Evolutionary conservation across 1,140 invertebrate genomes (phyloP), one percentile per base, ranked within the genome.

Genomic region (Euura saliciscinereae): DNA sequence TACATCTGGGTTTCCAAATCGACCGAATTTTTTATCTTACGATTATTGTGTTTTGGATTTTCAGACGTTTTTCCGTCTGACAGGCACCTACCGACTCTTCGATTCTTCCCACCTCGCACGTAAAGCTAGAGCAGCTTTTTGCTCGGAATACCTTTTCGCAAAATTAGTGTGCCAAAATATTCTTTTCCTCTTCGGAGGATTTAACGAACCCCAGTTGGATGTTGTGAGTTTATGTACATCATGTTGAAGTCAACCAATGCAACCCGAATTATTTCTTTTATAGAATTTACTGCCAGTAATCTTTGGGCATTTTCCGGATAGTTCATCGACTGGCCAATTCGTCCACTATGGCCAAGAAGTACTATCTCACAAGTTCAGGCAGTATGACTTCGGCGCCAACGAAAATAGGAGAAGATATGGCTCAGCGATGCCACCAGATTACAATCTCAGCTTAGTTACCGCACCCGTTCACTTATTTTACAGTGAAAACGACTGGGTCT

Each of bases 141-240:
- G 89, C 74, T 80, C 85, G 67, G 85, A 88, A 73, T 80, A 83
- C 3, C 82, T 85, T 11, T 74, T 86, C 1, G 85, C 87, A 5
- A 81, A 88, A 75, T 75, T 83, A 42, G 74, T 92, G n/a, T 92
- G 91, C 75, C 84, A 84, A 3, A 91, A 91, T 74, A 76, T 89
- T 2, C 77, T 91, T 4, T 92, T 92, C 77, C 79, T 89, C 2
- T 73, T 91, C 2, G 84, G 81, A 68, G 91, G 91, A 42, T 91
- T 89, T 45, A 88, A 90, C 71, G 81, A 80, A 10, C 77, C 78
- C 0, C 87, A 91, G 80, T 79, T 90, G 45, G 90, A 92, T 75
- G 83, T 84, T 71, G 89, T 89, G 42, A 74, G 79, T 75, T 69
- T n/a, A n/a, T n/a, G 43, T 65, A 45, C 44, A 65, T 59, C 43